phyloP scores from a whole-genome alignment of 1,140 invertebrate genomes.

The Megathymus violae region DNA sequence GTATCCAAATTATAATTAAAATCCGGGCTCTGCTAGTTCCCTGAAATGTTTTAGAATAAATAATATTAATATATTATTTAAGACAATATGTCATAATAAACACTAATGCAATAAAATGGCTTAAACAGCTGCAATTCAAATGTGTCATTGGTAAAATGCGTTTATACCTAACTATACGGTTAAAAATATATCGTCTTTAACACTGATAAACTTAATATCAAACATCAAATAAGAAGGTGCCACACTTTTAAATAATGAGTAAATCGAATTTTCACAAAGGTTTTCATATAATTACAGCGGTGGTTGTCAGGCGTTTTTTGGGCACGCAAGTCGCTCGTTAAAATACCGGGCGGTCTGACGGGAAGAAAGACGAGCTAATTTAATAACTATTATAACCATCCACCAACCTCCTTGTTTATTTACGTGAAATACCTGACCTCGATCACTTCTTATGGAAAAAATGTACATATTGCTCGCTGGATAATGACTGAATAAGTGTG shows the following conservation, averaged over 20 bases:
- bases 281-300: conserved; percentile 68
- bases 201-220: no score
- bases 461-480: conserved; percentile 50
- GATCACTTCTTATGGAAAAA: conserved; percentile 64
- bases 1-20: conserved; percentile 32
- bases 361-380: conserved; percentile 70
- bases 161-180: no score
- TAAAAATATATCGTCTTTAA: no score
- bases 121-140: no score
- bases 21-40: conserved; percentile 11
- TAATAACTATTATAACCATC: conserved; percentile 67
- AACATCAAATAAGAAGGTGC: no score
- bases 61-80: neutral
- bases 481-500: conserved; percentile 52
- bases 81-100: neutral
- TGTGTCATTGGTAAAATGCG: no score
- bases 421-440: conserved; percentile 65
- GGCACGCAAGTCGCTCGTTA: conserved; percentile 66
- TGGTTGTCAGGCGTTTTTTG: conserved; percentile 60
- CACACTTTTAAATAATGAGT: conserved; percentile 41
- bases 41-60: conserved; percentile 23
- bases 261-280: conserved; percentile 38
- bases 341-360: conserved; percentile 63
- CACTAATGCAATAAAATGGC: no score
- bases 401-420: conserved; percentile 62